phyloP scores from a whole-genome alignment of 2,113 vertebrate species.

The Sakesphorus luctuosus region DNA sequence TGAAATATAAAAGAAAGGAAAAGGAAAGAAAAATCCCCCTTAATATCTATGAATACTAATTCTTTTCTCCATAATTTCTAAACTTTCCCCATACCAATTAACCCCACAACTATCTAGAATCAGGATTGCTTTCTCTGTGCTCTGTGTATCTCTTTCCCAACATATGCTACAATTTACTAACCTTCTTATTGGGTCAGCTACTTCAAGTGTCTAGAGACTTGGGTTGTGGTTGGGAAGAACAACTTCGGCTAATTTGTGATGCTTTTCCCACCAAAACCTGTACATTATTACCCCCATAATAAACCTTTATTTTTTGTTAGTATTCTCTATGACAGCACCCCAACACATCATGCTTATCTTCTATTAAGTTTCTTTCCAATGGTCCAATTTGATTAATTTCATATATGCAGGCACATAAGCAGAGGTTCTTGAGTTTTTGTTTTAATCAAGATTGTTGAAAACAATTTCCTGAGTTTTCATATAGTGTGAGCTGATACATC shows the following conservation, averaged over 20 bases:
- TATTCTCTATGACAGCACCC: not conserved
- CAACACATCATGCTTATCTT: not conserved
- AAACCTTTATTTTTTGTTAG: not conserved
- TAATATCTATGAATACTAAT: not conserved
- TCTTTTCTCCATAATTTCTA: not conserved
- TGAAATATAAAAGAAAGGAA: not conserved
- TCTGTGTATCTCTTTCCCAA: not conserved
- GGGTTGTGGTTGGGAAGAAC: not conserved
- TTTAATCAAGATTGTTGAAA: not conserved
- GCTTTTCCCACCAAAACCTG: not conserved
- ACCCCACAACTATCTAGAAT: not conserved
- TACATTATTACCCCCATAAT: not conserved
- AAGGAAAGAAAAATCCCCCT: not conserved
- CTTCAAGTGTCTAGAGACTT: not conserved
- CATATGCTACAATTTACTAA: not conserved
- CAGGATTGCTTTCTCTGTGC: not conserved
- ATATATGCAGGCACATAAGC: not conserved
- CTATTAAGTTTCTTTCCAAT: not conserved
- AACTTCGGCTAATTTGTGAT: not conserved
- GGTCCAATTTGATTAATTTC: not conserved
- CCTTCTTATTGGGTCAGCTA: not conserved
- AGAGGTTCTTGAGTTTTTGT: conserved; percentile 1
- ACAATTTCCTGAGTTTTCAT: not conserved
- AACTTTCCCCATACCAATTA: not conserved
- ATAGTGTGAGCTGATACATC: not conserved